Evolutionary conservation across 2,888 invertebrate species (phyloP).

Genomic region (Dolichopus griseipennis): DNA sequence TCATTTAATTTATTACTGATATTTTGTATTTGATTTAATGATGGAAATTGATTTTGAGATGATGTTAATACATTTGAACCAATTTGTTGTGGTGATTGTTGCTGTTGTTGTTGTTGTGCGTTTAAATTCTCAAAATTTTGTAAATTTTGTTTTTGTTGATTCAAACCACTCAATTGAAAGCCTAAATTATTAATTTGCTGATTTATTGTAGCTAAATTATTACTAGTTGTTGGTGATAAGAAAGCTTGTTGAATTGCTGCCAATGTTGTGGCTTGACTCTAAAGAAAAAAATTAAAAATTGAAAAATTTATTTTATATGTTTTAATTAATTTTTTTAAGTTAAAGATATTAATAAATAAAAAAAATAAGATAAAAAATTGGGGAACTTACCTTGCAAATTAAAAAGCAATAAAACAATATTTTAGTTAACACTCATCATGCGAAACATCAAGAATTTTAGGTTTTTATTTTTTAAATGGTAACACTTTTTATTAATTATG

Average conservation of each 20-base stretch:
- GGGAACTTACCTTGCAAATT: not conserved
- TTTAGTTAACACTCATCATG: conserved; percentile 6
- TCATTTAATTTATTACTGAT: conserved; percentile 38
- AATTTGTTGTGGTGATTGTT: conserved; percentile 28
- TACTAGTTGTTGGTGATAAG: conserved; percentile 31
- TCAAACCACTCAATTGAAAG: conserved; percentile 41
- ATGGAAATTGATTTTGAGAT: conserved; percentile 33
- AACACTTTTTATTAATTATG: not conserved
- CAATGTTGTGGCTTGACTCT: conserved; percentile 14
- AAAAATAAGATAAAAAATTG: conserved; percentile 19
- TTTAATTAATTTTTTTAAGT: not conserved
- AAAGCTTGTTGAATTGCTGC: conserved; percentile 26
- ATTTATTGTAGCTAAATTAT: conserved; percentile 41
- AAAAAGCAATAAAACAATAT: conserved; percentile 14
- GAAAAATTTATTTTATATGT: not conserved
- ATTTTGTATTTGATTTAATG: conserved; percentile 38
- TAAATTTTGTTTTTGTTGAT: conserved; percentile 42
- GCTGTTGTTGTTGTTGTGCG: conserved; percentile 27
- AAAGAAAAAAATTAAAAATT: not conserved
- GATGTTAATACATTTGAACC: conserved; percentile 20
- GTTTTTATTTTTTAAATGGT: not conserved
- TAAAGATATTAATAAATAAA: conserved; percentile 11
- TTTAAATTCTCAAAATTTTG: conserved; percentile 37
- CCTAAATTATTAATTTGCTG: conserved; percentile 41
- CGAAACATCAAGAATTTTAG: conserved; percentile 7